Conservation (phyloP, 2,888 invertebrate species). For the Stenoptilia bipunctidactyla region DNA sequence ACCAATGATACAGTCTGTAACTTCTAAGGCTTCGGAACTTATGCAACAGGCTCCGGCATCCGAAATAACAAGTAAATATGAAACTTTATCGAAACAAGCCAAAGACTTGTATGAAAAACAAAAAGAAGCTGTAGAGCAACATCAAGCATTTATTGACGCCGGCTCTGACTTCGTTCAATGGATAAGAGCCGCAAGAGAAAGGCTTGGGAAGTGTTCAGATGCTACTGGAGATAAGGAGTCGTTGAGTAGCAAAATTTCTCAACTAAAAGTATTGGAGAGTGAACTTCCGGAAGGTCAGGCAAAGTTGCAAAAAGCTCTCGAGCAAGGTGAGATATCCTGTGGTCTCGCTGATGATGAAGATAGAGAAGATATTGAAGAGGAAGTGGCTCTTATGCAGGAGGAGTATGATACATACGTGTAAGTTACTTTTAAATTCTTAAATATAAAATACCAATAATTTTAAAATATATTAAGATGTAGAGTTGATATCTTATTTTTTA, state of each 20-base stretch:
- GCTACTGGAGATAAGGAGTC: conserved; percentile 93
- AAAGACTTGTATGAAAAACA: conserved; percentile 90
- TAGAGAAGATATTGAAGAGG: conserved; percentile 91
- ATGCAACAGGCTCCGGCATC: conserved; percentile 92
- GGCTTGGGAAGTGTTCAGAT: conserved; percentile 91
- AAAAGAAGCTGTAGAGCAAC: conserved; percentile 90
- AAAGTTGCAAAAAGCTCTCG: conserved; percentile 85
- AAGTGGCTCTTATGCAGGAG: conserved; percentile 90
- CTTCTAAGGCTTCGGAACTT: conserved; percentile 92
- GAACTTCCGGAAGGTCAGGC: conserved; percentile 87
- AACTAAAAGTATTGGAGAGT: conserved; percentile 85
- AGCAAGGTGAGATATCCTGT: conserved; percentile 89
- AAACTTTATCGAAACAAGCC: conserved; percentile 90
- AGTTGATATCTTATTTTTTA: too few relatives aligned
- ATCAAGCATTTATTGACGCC: conserved; percentile 92
- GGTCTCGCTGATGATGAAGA: conserved; percentile 87
- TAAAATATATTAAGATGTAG: too few relatives aligned
- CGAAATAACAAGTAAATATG: conserved; percentile 92
- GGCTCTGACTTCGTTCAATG: conserved; percentile 93
- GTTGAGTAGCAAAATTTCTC: conserved; percentile 86
- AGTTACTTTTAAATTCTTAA: too few relatives aligned
- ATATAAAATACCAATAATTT: conserved; percentile 1
- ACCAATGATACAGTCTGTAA: conserved; percentile 96
- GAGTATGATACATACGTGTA: conserved; percentile 88
- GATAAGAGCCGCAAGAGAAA: conserved; percentile 92